Evolutionary conservation across 37 sponge, comb jelly and placozoan genomes (phyloP).

Genomic region (Theonella swinhoei): DNA sequence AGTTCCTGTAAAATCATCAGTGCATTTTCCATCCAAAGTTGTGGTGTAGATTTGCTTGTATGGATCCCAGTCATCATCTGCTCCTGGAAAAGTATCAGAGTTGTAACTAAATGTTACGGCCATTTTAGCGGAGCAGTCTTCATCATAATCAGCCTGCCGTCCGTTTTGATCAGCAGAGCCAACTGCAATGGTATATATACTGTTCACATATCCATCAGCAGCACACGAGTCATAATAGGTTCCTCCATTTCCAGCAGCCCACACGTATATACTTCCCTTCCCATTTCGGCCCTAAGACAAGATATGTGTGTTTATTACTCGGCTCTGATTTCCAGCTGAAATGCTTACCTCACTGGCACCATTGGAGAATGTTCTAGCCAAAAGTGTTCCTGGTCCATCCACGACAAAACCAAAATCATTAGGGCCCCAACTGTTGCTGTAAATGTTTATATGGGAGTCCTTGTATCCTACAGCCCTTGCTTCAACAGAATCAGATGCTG

Average conservation of each 20-base stretch:
- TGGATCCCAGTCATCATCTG: conserved; percentile 12
- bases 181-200: conserved; percentile 89
- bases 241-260: conserved; percentile 98
- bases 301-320: too few species aligned
- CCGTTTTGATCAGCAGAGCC: conserved; percentile 81
- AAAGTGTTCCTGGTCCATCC: conserved; percentile 81
- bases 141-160: conserved; percentile 84
- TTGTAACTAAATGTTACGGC: conserved; percentile 87
- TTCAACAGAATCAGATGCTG: conserved; percentile 77
- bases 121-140: conserved; percentile 86
- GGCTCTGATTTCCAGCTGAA: too few species aligned
- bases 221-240: conserved; percentile 81
- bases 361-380: conserved; percentile 50
- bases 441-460: conserved; percentile 76
- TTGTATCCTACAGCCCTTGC: conserved; percentile 71
- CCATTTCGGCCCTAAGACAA: conserved; percentile 80
- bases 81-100: conserved; percentile 38
- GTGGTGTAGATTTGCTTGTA: conserved; percentile 44
- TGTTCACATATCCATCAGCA: conserved; percentile 90
- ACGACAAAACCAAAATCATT: conserved; percentile 87
- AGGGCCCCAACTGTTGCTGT: conserved; percentile 98
- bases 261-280: conserved; percentile 86
- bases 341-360: conserved; percentile 61
- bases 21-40: conserved; percentile 45
- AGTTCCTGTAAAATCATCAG: conserved; percentile 54